These are phyloP conservation scores for Agrenia bidenticulata DNA, from an alignment of 2,888 invertebrate genomes.

Conservation along the genomic window DNA sequence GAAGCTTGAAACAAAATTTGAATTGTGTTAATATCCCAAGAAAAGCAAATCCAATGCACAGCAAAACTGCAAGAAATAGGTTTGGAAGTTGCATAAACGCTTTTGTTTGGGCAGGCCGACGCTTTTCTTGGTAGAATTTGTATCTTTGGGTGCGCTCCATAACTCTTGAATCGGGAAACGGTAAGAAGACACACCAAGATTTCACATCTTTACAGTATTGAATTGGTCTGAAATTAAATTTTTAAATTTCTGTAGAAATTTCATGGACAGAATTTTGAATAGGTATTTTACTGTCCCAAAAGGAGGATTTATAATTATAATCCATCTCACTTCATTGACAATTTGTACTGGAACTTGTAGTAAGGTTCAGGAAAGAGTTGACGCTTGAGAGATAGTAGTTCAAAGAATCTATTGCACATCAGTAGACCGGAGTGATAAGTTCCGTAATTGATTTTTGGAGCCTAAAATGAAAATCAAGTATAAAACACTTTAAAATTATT, in stretches of 20 bases:
- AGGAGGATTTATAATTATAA: too few relatives aligned
- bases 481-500: too few relatives aligned
- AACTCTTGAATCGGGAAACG: constrained; percentile 78
- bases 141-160: constrained; percentile 75
- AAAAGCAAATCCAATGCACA: constrained; percentile 63
- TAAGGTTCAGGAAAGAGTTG: constrained; percentile 67
- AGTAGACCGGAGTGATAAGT: constrained; percentile 88
- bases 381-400: constrained; percentile 67
- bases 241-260: too few relatives aligned
- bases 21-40: constrained; percentile 67
- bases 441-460: constrained; percentile 70
- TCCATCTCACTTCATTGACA: constrained; percentile 60
- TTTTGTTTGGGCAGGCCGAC: constrained; percentile 74
- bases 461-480: too few relatives aligned
- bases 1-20: constrained; percentile 64
- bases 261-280: too few relatives aligned
- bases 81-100: constrained; percentile 69
- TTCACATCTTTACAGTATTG: constrained; percentile 59
- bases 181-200: constrained; percentile 74
- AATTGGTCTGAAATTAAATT: constrained; percentile 58
- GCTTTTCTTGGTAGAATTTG: constrained; percentile 66
- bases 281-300: too few relatives aligned
- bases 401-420: constrained; percentile 66
- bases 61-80: constrained; percentile 59
- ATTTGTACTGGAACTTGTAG: constrained; percentile 66